Evolutionary conservation across 2,113 vertebrate genomes (phyloP), one percentile per base, ranked within the genome.

Genomic region (Oreocharis arfaki): DNA sequence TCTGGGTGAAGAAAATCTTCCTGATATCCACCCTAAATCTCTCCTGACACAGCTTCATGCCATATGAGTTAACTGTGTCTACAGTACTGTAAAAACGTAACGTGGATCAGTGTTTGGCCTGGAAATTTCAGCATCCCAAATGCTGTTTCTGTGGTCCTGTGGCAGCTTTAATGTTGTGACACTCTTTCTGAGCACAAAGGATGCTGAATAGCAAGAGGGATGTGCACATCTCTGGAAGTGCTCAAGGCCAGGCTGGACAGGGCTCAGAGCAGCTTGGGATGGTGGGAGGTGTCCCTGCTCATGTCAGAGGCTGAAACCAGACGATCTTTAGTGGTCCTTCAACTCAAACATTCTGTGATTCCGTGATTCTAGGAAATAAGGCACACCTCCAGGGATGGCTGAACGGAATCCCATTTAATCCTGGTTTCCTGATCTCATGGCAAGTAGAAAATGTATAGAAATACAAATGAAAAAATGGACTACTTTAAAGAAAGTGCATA

Each of bases 51-150:
- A 22, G 46, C 9, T 53, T 44, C 11, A 12, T 42, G 37, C 46
- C 28, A 9, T 13, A 6, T 19, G 24, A 59, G 17, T 63, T 77
- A 73, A 42, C 39, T 65, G 6, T 44, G 16, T 49, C 10, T 33
- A 27, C 5, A 30, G 20, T 23, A 21, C 11, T 15, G 6, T 42
- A 7, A 37, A 7, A 3, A 17, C 12, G 21, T 42, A 33, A 50
- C 4, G 5, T 30, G 33, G 32, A 10, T 2, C 39, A 70, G 19
- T 0, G 2, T n/a, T 69, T 61, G 42, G 13, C 8, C 7, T 32
- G 11, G 32, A 23, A 23, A 79, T 50, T 30, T 23, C 32, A 74
- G 15, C 20, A 63, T 24, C 23, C 2, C 11, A 76, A 79, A 52
- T 5, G 6, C 1, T 88, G 8, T 9, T 88, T 63, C 52, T 55